Evolutionary conservation across 2,113 vertebrate genomes (phyloP).

Genomic region (Perognathus longimembris): DNA sequence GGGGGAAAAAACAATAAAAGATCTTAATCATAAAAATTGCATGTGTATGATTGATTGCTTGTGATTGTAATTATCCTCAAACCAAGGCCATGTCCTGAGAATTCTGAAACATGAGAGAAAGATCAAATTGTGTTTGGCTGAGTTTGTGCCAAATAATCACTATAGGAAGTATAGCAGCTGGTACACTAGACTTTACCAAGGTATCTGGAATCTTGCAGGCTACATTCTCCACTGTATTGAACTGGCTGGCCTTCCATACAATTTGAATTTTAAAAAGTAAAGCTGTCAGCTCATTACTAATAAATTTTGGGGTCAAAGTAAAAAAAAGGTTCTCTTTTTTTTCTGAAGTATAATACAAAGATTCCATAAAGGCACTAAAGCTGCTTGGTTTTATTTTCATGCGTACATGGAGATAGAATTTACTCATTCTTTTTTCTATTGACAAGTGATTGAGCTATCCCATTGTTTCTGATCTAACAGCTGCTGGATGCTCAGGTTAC

Average conservation of each 20-base stretch:
- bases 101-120: not conserved
- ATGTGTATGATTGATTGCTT: too few relatives aligned
- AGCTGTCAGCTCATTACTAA: not conserved
- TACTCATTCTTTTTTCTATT: not conserved
- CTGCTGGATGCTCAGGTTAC: slow-evolving; percentile 23
- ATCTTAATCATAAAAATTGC: too few relatives aligned
- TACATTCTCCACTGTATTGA: not conserved
- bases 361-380: not conserved
- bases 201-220: not conserved
- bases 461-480: not conserved
- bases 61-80: not conserved
- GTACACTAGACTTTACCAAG: too few relatives aligned
- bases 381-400: slow-evolving; percentile 12
- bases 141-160: not conserved
- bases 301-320: not conserved
- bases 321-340: not conserved
- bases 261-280: not conserved
- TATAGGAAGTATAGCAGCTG: too few relatives aligned
- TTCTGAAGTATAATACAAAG: not conserved
- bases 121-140: not conserved
- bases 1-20: too few relatives aligned
- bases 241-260: not conserved
- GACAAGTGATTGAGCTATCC: not conserved
- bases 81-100: not conserved
- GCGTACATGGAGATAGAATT: not conserved